phyloP scores from a whole-genome alignment of 2,113 vertebrate species.

The Tachuris rubrigastra region DNA sequence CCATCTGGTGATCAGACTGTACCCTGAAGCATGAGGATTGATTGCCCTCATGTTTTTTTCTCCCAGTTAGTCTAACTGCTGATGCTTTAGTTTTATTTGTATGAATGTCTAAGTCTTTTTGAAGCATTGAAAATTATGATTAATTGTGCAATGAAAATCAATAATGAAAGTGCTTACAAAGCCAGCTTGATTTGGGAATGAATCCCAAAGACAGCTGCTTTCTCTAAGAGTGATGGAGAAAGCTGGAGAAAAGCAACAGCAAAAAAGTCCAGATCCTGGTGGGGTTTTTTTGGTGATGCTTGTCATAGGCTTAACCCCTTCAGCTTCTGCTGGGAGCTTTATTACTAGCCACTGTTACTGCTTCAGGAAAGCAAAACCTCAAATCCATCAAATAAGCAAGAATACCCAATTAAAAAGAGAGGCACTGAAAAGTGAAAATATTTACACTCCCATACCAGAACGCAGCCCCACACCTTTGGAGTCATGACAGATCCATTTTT shows the following conservation, averaged over 20 bases:
- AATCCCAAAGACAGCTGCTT: constrained; percentile 49
- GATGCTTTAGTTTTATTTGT: constrained; percentile 47
- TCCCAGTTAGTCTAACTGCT: constrained; percentile 35
- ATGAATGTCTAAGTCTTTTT: constrained; percentile 20
- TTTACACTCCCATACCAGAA: not conserved
- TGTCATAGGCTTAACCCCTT: not conserved
- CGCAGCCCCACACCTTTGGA: not conserved
- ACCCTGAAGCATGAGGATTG: constrained; percentile 25
- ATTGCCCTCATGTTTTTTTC: constrained; percentile 10
- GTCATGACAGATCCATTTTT: not conserved
- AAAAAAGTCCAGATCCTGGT: not conserved
- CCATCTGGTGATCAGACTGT: constrained; percentile 49
- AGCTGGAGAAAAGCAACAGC: not conserved
- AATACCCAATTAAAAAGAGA: not conserved
- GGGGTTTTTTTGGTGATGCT: not conserved
- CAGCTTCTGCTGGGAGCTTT: not conserved
- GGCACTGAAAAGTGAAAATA: not conserved
- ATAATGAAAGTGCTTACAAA: constrained; percentile 54
- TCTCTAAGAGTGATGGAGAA: not conserved
- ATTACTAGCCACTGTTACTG: not conserved
- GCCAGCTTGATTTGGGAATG: constrained; percentile 27
- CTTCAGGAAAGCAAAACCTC: not conserved
- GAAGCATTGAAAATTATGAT: constrained; percentile 57
- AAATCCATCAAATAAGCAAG: not conserved
- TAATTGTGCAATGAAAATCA: constrained; percentile 58